Evolutionary conservation across 1,140 invertebrate species (phyloP), one percentile per base, ranked within the genome.

Genomic region (Leptopilina clavipes): DNA sequence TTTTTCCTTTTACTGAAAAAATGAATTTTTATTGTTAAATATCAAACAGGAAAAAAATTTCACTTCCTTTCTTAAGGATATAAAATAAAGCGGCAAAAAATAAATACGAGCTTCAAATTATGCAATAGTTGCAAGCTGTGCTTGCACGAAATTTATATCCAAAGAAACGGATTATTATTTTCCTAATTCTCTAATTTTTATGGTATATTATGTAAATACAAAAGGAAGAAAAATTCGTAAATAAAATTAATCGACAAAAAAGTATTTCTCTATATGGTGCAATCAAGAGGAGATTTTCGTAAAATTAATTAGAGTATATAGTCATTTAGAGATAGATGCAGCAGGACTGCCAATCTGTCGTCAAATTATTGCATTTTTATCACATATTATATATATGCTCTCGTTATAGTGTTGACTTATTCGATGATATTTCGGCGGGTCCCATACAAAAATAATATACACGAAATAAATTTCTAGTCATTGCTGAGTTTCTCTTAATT

Each of bases 271-370:
- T 3, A 37, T 65, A 65, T 65, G 25, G 14, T 37, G 59, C 59
- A 65, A n/a, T 65, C 59, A 65, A 76, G 37, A 45, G 12, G 3
- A 5, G 48, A n/a, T 52, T 52, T 31, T 52, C 48, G n/a, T 52
- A 52, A 17, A 17, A 25, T 40, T 71, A 44, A 43, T 44, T 71
- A 71, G 70, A 14, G 71, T 73, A n/a, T n/a, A n/a, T n/a, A 73
- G 71, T 12, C 37, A 40, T 40, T 43, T 54, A 73, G 71, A n/a
- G 22, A 48, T 73, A 73, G 71, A 52, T 31, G 45, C 45, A 73
- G 71, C 71, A 73, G 71, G 71, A 73, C 71, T 73, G 71, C 45
- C 45, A 73, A 48, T 48, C 40, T 73, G 71, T 73, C 71, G 71
- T 48, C 71, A 73, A 73, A 73, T 48, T 44, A 65, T 65, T 65